Evolutionary conservation across 92 coral and sea anemone species (phyloP).

Genomic region (Ricordea florida): DNA sequence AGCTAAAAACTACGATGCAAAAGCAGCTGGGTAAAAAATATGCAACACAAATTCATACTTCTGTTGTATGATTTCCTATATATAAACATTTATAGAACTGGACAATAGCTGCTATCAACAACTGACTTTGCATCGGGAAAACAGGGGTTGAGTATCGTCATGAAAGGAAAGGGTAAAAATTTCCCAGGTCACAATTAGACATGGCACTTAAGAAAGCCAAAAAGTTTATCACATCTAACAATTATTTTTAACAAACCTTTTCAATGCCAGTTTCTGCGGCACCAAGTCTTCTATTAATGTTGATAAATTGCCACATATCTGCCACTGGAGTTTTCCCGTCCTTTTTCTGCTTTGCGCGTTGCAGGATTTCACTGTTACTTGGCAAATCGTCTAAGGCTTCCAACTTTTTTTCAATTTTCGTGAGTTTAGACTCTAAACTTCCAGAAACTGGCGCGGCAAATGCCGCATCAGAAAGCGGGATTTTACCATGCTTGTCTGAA

Average conservation of each 20-base stretch:
- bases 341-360: conserved; percentile 78
- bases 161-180: too few species aligned
- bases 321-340: conserved; percentile 86
- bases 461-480: neutral
- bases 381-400: conserved; percentile 89
- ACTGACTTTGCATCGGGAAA: too few species aligned
- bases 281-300: conserved; percentile 90
- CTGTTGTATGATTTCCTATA: too few species aligned
- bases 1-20: too few species aligned
- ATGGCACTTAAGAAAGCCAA: too few species aligned
- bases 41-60: too few species aligned
- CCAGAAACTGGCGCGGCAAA: conserved; percentile 20
- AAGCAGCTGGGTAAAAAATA: too few species aligned
- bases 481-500: neutral
- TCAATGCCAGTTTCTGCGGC: conserved; percentile 97
- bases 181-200: too few species aligned
- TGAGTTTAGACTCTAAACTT: conserved; percentile 78
- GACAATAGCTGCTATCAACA: too few species aligned
- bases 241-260: conserved; percentile 91
- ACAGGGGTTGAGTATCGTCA: too few species aligned
- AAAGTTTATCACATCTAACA: too few species aligned
- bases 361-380: conserved; percentile 81
- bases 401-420: conserved; percentile 78
- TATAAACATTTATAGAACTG: too few species aligned
- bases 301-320: conserved; percentile 98